Base-by-base conservation (phyloP, 2,113 vertebrate species). In the Vicugna pacos region DNA sequence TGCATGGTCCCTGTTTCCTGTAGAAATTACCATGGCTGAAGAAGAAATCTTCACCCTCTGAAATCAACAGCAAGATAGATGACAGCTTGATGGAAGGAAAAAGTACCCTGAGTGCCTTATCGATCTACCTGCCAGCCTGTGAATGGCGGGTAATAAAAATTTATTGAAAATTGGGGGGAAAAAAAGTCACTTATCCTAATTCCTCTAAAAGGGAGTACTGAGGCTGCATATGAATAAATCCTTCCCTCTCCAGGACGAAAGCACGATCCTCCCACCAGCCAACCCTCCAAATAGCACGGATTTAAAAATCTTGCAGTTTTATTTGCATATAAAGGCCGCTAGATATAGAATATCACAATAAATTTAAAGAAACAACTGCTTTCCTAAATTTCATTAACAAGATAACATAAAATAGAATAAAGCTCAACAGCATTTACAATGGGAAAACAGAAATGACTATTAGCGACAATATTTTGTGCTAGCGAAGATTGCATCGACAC, bases 301-400 rank as follows among this genome's bases (percentile, higher is more conserved):
- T 94, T 99, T 99, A 99, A 99, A 99, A 99, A 99, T 99, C 99
- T 99, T 99, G 99, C 99, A 99, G 99, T 99, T 99, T 99, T 99
- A 99, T 99, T 99, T 99, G 99, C 99, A 99, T 99, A 99, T 99
- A 99, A 99, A 99, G 99, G 99, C 99, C 98, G 99, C 99, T 99
- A 99, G 99, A 99, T 99, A 99, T 98, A 99, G 99, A 99, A 99
- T 99, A 99, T 99, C 99, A 99, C 99, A 99, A 99, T 99, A 98
- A 99, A 99, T 99, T 99, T 99, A 99, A 99, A 99, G 99, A 98
- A 99, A 99, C 98, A 99, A 95, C 98, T 98, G 98, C 98, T 98
- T 98, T 99, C 98, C 99, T 99, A 99, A 99, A 99, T 99, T 98
- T 99, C 98, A 99, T 99, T 99, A 99, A 99, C 98, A 99, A 99